These are phyloP conservation scores for Empidonax alnorum DNA, from an alignment of 2,113 vertebrate species.

Conservation along the genomic window DNA sequence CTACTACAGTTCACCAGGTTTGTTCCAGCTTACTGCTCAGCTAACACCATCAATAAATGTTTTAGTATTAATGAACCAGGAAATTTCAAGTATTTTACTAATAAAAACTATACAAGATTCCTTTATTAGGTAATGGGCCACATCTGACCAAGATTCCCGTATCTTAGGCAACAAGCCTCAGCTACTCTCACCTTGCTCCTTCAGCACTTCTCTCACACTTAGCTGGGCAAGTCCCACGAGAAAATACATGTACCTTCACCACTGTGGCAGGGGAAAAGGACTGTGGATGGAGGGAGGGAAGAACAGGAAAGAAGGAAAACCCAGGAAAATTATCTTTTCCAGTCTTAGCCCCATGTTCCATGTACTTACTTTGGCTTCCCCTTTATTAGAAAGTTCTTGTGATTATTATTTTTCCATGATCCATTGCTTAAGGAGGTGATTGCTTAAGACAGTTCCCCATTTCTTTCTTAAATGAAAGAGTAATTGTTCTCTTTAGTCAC, in stretches of 20 bases:
- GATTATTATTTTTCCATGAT: neutral
- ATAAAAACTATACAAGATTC: neutral
- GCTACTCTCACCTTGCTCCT: neutral
- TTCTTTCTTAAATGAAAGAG: neutral
- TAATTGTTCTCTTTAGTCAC: conserved; percentile 8
- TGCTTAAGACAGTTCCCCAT: conserved; percentile 8
- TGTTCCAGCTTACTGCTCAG: neutral
- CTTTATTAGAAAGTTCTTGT: neutral
- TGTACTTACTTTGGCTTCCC: neutral
- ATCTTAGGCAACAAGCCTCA: neutral
- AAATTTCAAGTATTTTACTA: neutral
- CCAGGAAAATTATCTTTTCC: neutral
- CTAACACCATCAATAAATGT: neutral
- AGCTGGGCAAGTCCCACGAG: neutral
- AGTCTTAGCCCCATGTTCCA: neutral
- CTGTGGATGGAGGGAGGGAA: neutral
- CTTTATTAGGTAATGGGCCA: neutral
- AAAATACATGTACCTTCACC: neutral
- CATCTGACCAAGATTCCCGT: neutral
- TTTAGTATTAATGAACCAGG: neutral
- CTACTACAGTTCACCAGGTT: neutral
- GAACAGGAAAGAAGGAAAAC: neutral
- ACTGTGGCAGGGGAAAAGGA: neutral
- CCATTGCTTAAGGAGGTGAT: neutral
- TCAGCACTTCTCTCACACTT: neutral